Evolutionary conservation across 53 echinoderm and acorn worm species (phyloP).

Genomic region (Glandiceps talaboti): DNA sequence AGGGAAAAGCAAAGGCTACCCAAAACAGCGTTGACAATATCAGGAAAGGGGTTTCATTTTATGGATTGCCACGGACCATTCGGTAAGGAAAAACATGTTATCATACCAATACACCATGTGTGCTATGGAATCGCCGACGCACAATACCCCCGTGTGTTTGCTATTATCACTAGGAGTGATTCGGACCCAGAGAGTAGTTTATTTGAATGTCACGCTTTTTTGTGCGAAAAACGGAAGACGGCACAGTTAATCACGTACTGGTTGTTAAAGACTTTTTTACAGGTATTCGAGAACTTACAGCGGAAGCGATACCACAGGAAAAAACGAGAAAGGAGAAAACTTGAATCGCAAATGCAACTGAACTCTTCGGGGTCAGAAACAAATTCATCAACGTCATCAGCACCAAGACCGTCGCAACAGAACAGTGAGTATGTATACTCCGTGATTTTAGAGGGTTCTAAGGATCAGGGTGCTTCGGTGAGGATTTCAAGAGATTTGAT

Average conservation of each 20-base stretch:
- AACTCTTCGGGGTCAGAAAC: conserved; percentile 6
- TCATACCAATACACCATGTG: conserved; percentile 93
- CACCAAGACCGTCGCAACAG: not conserved
- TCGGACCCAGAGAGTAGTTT: conserved; percentile 72
- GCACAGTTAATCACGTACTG: conserved; percentile 89
- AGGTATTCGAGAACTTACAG: conserved; percentile 88
- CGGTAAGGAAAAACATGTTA: conserved; percentile 88
- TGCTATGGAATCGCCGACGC: conserved; percentile 97
- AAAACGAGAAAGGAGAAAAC: conserved; percentile 17
- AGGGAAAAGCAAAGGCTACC: conserved; percentile 55
- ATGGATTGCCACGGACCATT: conserved; percentile 84
- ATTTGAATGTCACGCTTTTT: conserved; percentile 89
- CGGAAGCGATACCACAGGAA: conserved; percentile 57
- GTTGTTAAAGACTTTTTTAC: conserved; percentile 81
- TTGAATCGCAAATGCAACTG: conserved; percentile 5
- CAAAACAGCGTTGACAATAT: conserved; percentile 58
- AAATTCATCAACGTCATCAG: not conserved
- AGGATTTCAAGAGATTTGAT: conserved; percentile 35
- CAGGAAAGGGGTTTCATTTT: conserved; percentile 90
- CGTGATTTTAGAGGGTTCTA: conserved; percentile 65
- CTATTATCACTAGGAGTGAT: conserved; percentile 85
- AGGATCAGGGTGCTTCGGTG: conserved; percentile 58
- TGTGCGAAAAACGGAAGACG: conserved; percentile 64
- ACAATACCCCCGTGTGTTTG: conserved; percentile 80
- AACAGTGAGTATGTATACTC: conserved; percentile 40